Base-by-base conservation (phyloP, 2,797 vertebrate species). In the Enteromius thamalakanensis region DNA sequence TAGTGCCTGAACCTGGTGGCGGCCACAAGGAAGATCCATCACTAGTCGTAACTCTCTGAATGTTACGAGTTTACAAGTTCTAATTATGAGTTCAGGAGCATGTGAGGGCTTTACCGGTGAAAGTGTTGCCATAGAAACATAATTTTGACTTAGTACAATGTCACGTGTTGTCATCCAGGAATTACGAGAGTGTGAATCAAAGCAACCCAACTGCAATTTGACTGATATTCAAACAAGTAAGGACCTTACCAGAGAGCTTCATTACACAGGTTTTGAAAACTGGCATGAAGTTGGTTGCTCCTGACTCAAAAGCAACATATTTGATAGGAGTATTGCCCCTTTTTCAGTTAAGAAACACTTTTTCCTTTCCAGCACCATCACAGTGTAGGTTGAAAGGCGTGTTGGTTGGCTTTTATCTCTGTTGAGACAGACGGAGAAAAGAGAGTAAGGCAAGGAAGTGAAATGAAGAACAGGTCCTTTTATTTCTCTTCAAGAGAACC, bases 401-500 rank as follows among this genome's bases (percentile, higher is more conserved):
- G 3, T 29, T 40, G 47, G 15, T 67, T 45, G 42, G 70, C 45
- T 67, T 82, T 65, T 82, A 53, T 53, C 70, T 67, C 23, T 71
- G 37, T 42, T 79, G 51, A 67, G 45, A 74, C 55, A 49, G 68
- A 45, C 2, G n/a, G 53, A 11, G 45, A 23, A 71, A 68, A 82
- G 26, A 76, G 65, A 67, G 29, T 45, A 76, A 37, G 29, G 9
- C 60, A 58, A 87, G 72, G 64, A 79, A 83, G 82, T 90, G 84
- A 87, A 87, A 85, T 90, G 87, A 83, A 88, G 92, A 88, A 6
- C 60, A 76, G 72, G 87, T 87, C 84, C 77, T 91, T 85, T 87
- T 87, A 89, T 90, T 85, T 87, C 78, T 79, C 75, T 87, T 87
- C 88, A 87, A 92, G 90, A 88, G 89, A 92, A 91, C 91, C 94